phyloP scores from a whole-genome alignment of 2,888 invertebrate genomes.

The Blastobasis lacticolella region DNA sequence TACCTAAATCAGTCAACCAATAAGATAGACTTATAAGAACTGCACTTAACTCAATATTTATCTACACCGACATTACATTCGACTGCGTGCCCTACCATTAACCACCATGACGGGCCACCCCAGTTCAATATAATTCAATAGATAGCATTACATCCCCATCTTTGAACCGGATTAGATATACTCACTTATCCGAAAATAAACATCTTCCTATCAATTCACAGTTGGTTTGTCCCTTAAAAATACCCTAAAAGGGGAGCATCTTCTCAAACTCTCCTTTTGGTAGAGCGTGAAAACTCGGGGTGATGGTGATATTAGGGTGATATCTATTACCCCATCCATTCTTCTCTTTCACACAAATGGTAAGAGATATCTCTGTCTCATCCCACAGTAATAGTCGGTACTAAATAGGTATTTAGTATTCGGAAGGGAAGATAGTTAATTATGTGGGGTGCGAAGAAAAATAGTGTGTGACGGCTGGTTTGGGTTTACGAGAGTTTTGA shows the following conservation, averaged over 20 bases:
- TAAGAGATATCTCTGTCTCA: slow-evolving; percentile 21
- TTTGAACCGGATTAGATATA: slow-evolving; percentile 5
- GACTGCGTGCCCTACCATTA: too few species aligned
- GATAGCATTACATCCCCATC: too few species aligned
- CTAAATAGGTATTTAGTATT: slow-evolving; percentile 74
- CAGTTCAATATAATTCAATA: too few species aligned
- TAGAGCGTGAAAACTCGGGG: too few species aligned
- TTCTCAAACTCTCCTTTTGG: slow-evolving; percentile 15
- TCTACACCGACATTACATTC: neutral
- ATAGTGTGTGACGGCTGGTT: slow-evolving; percentile 32
- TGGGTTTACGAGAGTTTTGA: slow-evolving; percentile 6
- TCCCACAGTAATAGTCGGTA: slow-evolving; percentile 45
- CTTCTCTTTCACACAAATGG: slow-evolving; percentile 31
- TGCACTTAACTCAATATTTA: slow-evolving; percentile 6
- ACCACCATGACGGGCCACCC: too few species aligned
- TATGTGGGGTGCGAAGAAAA: slow-evolving; percentile 65
- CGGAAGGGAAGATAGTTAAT: slow-evolving; percentile 68
- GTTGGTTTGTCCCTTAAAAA: slow-evolving; percentile 40
- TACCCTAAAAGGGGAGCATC: slow-evolving; percentile 33
- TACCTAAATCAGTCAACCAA: too few species aligned
- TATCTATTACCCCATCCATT: slow-evolving; percentile 30
- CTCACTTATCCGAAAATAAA: slow-evolving; percentile 35
- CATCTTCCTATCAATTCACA: slow-evolving; percentile 56
- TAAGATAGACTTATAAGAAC: too few species aligned
- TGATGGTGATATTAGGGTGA: slow-evolving; percentile 45